These are phyloP conservation scores for Festucalex cinctus DNA, from an alignment of 2,113 vertebrate genomes.

Conservation along the genomic window DNA sequence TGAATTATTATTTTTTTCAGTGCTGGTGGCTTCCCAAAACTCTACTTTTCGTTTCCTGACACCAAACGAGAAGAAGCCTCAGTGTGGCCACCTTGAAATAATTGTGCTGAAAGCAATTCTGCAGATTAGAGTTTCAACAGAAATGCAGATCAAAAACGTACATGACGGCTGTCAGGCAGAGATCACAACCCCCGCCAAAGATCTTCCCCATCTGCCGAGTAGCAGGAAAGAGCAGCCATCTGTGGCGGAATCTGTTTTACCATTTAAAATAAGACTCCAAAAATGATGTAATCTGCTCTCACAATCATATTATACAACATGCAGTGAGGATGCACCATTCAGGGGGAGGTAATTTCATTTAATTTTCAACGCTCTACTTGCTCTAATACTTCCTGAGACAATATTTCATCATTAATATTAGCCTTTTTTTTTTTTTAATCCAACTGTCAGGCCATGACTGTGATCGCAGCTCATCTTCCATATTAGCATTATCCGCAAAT, in stretches of 20 bases:
- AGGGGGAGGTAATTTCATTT: slow-evolving; percentile 28
- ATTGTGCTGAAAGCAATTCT: neutral
- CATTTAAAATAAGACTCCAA: slow-evolving; percentile 43
- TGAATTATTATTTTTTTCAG: neutral
- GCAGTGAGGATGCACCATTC: slow-evolving; percentile 11
- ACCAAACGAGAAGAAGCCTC: neutral
- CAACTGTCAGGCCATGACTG: slow-evolving; percentile 13
- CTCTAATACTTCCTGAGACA: slow-evolving; percentile 26
- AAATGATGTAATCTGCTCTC: slow-evolving; percentile 39
- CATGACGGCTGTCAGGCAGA: neutral
- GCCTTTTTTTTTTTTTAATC: slow-evolving; percentile 7
- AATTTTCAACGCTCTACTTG: slow-evolving; percentile 36
- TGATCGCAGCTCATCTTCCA: slow-evolving; percentile 26
- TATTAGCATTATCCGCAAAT: slow-evolving; percentile 28
- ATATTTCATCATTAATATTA: slow-evolving; percentile 26
- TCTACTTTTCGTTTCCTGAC: neutral
- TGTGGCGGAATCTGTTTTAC: slow-evolving; percentile 60
- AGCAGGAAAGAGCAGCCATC: slow-evolving; percentile 67
- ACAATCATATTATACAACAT: slow-evolving; percentile 29
- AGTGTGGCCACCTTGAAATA: slow-evolving; percentile 1
- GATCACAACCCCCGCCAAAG: slow-evolving; percentile 35
- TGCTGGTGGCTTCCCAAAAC: neutral
- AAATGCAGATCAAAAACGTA: neutral
- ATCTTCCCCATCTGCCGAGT: slow-evolving; percentile 71
- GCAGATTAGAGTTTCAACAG: too few species aligned